Evolutionary conservation across 2,888 invertebrate genomes (phyloP), one percentile per base, ranked within the genome.

Genomic region (Morpho deidamia): DNA sequence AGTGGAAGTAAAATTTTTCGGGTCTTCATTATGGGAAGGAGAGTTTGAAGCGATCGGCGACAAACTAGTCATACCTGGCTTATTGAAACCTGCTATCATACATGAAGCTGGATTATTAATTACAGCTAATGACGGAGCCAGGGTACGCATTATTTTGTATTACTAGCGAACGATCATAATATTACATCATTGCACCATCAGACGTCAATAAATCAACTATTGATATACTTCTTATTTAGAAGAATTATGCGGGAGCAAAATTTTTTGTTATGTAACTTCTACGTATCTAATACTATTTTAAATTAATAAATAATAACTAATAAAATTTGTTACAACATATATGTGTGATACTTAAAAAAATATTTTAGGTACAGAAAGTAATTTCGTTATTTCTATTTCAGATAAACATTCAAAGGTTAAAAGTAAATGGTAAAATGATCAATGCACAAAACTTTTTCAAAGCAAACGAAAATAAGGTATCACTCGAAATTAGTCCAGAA

Each of bases 41-140:
- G 76, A 83, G 37, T 77, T 82, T 45, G 90, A 92, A 11, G 90
- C 89, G 0, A 80, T 84, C 10, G 95, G 94, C 0, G 88, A 90
- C 9, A 74, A 83, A 37, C 74, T 96, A 0, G 70, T 87, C 11
- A 86, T 97, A 23, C 91, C 92, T 33, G 95, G 94, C 0, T 74
- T 93, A 49, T 70, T 81, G 11, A 89, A 84, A 50, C 90, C 92
- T 0, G 94, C 92, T 0, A 85, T 96, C 9, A 91, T 98, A 7
- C 96, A 97, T 70, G 92, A 93, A 0, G 92, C 91, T 10, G 98
- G 99, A 0, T 77, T 99, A 8, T 70, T 98, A 11, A 90, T 99
- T 10, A 92, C 92, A 55, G 96, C 96, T n/a, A 92, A 91, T 58
- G 97, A 98, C 83, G 95, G 94, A 0, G 91, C 92, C 49, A 93